Conservation (phyloP, 2,797 vertebrate genomes). For the Hephaestus fuliginosus region DNA sequence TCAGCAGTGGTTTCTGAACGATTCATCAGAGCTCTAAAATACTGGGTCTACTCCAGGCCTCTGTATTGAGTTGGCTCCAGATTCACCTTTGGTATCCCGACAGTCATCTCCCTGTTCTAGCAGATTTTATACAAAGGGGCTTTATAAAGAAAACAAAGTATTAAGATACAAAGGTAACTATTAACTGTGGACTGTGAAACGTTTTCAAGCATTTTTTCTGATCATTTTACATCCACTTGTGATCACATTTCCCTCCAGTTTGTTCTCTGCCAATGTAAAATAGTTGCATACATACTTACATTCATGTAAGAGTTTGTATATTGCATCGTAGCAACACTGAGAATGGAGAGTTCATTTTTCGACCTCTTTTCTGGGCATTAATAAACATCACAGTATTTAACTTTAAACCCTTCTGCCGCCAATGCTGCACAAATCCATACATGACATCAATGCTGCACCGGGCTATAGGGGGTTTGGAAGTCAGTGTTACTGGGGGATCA, state of each 20-base stretch:
- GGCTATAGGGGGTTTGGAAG: slow-evolving; percentile 9
- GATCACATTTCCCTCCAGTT: background rate
- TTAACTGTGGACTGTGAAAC: slow-evolving; percentile 7
- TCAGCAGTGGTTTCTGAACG: slow-evolving; percentile 24
- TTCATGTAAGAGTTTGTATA: background rate
- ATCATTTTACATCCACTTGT: background rate
- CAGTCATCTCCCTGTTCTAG: slow-evolving; percentile 6
- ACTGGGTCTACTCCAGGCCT: slow-evolving; percentile 22
- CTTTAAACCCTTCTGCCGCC: slow-evolving; percentile 21
- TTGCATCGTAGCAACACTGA: background rate
- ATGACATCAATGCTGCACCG: background rate
- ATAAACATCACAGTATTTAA: slow-evolving; percentile 30
- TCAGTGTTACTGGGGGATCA: slow-evolving; percentile 31
- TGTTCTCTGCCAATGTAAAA: background rate
- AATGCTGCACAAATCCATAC: slow-evolving; percentile 21
- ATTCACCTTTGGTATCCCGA: slow-evolving; percentile 23
- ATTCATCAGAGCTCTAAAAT: slow-evolving; percentile 39
- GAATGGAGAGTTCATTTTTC: slow-evolving; percentile 19
- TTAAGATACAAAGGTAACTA: background rate
- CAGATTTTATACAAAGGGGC: slow-evolving; percentile 15
- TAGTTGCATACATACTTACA: background rate
- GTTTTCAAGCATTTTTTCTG: background rate
- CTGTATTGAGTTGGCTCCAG: slow-evolving; percentile 20
- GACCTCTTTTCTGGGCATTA: background rate
- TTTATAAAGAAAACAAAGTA: background rate